Evolutionary conservation across 2,797 vertebrate species (phyloP).

Genomic region (Fringilla coelebs): DNA sequence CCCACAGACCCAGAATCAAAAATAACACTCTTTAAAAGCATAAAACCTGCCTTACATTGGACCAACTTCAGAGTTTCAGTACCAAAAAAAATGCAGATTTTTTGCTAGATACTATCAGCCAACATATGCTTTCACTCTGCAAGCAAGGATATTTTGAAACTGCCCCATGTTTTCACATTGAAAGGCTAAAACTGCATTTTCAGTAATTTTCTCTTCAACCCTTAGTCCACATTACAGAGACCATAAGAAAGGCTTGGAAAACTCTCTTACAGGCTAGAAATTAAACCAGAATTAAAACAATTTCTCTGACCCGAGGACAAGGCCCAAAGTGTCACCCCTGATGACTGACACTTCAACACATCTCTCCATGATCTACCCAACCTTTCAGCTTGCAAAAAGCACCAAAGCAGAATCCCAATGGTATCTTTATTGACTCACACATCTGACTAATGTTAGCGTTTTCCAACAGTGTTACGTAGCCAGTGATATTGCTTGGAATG

Average conservation of each 20-base stretch:
- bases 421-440: conserved; percentile 83
- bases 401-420: not conserved
- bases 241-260: not conserved
- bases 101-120: not conserved
- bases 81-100: not conserved
- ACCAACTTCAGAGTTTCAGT: not conserved
- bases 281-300: not conserved
- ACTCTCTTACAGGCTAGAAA: not conserved
- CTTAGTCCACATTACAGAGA: not conserved
- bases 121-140: not conserved
- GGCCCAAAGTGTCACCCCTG: not conserved
- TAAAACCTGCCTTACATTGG: not conserved
- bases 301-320: not conserved
- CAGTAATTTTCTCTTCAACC: not conserved
- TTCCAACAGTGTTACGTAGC: conserved; percentile 94
- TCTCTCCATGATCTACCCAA: not conserved
- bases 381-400: not conserved
- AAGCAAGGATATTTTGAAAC: not conserved
- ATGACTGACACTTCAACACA: not conserved
- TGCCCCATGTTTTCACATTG: not conserved
- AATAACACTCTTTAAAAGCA: not conserved
- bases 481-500: conserved; percentile 95
- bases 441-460: conserved; percentile 95
- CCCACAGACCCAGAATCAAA: conserved; percentile 20
- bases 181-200: not conserved